Evolutionary conservation across 2,113 vertebrate species (phyloP).

Genomic region (Nothocercus nigrocapillus): DNA sequence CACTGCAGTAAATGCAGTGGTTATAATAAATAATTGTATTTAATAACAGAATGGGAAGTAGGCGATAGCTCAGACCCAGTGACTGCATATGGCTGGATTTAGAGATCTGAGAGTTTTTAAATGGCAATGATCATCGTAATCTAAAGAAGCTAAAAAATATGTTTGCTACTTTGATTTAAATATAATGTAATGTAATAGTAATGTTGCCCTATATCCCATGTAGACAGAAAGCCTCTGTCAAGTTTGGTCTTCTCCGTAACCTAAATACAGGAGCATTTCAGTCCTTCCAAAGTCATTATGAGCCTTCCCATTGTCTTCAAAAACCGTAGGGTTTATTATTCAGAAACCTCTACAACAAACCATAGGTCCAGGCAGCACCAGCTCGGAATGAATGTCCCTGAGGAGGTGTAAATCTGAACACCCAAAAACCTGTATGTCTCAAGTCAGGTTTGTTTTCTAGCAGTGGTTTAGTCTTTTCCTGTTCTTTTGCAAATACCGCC

Average conservation of each 20-base stretch:
- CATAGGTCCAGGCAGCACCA: background rate
- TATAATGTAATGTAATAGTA: background rate
- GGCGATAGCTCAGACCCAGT: too few relatives aligned
- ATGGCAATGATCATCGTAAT: background rate
- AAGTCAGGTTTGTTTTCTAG: background rate
- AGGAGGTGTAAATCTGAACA: background rate
- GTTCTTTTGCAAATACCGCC: background rate
- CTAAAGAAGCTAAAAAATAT: background rate
- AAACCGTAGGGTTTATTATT: too few relatives aligned
- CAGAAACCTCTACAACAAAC: background rate
- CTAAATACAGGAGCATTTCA: background rate
- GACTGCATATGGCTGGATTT: background rate
- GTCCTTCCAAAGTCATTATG: background rate
- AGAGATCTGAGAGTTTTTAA: background rate
- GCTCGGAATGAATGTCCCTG: background rate
- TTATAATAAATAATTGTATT: background rate
- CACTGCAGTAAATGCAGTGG: background rate
- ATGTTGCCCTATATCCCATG: too few relatives aligned
- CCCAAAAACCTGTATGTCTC: background rate
- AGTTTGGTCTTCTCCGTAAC: background rate
- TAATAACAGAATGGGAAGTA: background rate
- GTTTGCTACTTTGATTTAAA: background rate
- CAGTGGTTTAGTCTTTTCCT: background rate
- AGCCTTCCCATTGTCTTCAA: background rate
- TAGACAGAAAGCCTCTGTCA: background rate